These are phyloP conservation scores for Poeciliopsis paucimaculata DNA, from an alignment of 2,797 vertebrate genomes.

Conservation along the genomic window DNA sequence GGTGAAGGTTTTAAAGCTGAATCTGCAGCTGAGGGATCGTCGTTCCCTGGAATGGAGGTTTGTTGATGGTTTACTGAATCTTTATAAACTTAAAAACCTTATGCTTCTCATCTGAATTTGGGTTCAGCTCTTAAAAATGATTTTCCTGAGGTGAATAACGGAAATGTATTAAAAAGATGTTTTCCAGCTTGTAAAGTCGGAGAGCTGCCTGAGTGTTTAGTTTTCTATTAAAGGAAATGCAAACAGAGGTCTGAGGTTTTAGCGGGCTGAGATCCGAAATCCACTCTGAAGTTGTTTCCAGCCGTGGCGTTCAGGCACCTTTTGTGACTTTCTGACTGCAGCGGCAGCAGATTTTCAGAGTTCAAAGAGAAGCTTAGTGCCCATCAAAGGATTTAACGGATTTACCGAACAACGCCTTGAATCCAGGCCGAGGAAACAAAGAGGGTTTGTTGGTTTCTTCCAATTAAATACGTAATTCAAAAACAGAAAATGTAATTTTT, in stretches of 20 bases:
- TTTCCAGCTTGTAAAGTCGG: background rate
- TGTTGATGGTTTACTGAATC: background rate
- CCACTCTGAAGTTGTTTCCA: slow-evolving; percentile 19
- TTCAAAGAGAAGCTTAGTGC: slow-evolving; percentile 66
- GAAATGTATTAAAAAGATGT: background rate
- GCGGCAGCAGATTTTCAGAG: slow-evolving; percentile 49
- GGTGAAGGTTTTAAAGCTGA: background rate
- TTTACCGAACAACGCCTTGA: slow-evolving; percentile 32
- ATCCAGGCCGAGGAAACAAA: slow-evolving; percentile 22
- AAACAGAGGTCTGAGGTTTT: background rate
- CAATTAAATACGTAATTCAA: background rate
- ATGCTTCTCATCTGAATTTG: background rate
- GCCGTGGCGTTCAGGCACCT: slow-evolving; percentile 16
- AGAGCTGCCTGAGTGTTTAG: background rate
- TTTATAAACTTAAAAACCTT: background rate
- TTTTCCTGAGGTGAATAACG: background rate
- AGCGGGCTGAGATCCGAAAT: background rate
- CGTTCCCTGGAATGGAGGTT: background rate
- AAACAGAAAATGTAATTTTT: background rate
- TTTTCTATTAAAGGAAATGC: background rate
- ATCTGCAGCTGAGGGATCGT: background rate
- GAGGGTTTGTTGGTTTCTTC: slow-evolving; percentile 1
- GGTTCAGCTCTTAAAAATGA: background rate
- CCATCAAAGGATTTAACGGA: slow-evolving; percentile 53
- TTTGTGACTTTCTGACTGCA: slow-evolving; percentile 34